Evolutionary conservation across 1,140 invertebrate species (phyloP), one percentile per base, ranked within the genome.

Genomic region (Eriosoma lanigerum): DNA sequence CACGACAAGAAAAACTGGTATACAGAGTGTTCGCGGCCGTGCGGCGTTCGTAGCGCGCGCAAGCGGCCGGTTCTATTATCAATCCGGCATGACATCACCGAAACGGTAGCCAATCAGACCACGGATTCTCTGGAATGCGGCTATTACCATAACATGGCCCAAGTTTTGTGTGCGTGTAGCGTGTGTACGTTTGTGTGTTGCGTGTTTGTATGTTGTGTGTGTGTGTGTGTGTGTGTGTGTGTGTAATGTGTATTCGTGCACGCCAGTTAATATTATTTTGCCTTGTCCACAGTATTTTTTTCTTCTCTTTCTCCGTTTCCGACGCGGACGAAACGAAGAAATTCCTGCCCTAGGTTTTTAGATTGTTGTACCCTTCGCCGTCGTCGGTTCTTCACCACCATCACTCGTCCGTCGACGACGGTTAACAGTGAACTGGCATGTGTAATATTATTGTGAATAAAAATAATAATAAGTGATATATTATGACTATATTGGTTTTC

Each of bases 41-140:
- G 24, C 15, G 21, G 10, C 13, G 19, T 17, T 24, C 19, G 29
- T 10, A 17, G 68, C 44, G 66, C 44, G 50, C 52, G 24, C 38
- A 38, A 44, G 29, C 52, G 29, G 50, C 73, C 32, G 52, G 73
- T 76, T 56, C 73, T 56, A 76, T 76, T 76, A 76, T 78, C 75
- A 78, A 60, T 78, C 54, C 32, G 3, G 75, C 56, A 78, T 62
- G 75, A 78, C 75, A 78, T 78, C 75, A 78, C 75, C 75, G 75
- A 60, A 62, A 78, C 75, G 54, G 75, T 78, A 78, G 75, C 75
- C 75, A 78, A 78, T 78, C 75, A 62, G 75, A 60, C 75, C 54
- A 38, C 56, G 75, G 75, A 48, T 60, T 60, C 75, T 78, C 75
- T 78, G 75, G 75, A 78, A 78, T 78, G 75, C 54, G 75, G 75